phyloP scores from a whole-genome alignment of 2,113 vertebrate genomes.

The Oryzias javanicus region DNA sequence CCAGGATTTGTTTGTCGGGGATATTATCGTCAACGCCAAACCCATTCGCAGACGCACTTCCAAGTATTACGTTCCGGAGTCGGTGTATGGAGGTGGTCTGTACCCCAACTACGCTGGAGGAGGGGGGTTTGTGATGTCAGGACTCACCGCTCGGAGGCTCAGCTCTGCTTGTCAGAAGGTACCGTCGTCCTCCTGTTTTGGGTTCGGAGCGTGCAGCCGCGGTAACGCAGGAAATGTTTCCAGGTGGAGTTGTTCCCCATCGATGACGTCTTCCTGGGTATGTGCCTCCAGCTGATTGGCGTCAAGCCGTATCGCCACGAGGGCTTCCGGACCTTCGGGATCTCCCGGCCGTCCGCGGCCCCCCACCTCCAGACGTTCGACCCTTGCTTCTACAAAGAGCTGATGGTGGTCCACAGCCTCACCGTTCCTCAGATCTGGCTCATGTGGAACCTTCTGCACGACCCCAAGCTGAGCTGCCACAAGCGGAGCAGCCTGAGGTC shows the following conservation, averaged over 20 bases:
- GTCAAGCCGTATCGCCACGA: conserved; percentile 84
- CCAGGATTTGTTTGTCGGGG: conserved; percentile 87
- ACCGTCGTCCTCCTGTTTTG: not conserved
- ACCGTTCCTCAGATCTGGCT: conserved; percentile 95
- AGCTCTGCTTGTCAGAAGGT: conserved; percentile 83
- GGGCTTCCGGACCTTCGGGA: conserved; percentile 96
- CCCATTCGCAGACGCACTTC: conserved; percentile 86
- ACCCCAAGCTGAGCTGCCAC: conserved; percentile 82
- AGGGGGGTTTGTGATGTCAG: conserved; percentile 91
- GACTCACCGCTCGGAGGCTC: conserved; percentile 83
- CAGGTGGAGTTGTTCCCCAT: conserved; percentile 97
- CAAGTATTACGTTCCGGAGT: conserved; percentile 93
- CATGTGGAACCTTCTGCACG: conserved; percentile 94
- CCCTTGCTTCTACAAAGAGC: conserved; percentile 93
- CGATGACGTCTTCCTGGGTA: conserved; percentile 94
- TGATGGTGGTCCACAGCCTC: conserved; percentile 96
- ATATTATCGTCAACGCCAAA: conserved; percentile 89
- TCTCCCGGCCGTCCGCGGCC: conserved; percentile 87
- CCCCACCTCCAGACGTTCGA: conserved; percentile 91
- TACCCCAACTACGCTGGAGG: conserved; percentile 93
- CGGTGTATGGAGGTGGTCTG: conserved; percentile 83
- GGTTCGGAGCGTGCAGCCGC: too few relatives aligned
- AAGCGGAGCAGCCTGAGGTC: conserved; percentile 47
- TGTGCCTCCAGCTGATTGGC: conserved; percentile 90
- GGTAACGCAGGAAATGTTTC: conserved; percentile 40